Evolutionary conservation across 2,888 invertebrate genomes (phyloP).

Genomic region (Agapostemon virescens): DNA sequence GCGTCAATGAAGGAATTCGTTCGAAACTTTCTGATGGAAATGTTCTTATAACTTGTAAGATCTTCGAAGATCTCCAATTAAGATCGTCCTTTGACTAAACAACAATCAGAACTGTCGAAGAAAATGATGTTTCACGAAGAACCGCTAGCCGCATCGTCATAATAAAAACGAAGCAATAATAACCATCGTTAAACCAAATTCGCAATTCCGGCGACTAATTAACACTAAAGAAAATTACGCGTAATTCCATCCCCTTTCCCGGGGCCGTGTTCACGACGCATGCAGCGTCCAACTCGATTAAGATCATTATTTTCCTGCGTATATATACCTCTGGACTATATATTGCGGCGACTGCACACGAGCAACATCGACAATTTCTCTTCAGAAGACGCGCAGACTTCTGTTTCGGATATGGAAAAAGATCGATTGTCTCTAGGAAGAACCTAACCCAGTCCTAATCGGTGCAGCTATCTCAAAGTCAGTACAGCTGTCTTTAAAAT

Average conservation of each 20-base stretch:
- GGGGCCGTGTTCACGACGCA: conserved; percentile 1
- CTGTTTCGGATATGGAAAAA: too few relatives aligned
- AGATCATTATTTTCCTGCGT: background rate
- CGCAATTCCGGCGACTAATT: background rate
- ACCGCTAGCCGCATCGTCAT: background rate
- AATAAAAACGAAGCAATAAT: background rate
- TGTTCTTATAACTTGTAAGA: too few relatives aligned
- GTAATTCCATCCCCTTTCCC: background rate
- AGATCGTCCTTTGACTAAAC: too few relatives aligned
- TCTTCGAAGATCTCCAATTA: too few relatives aligned
- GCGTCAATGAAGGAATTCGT: too few relatives aligned
- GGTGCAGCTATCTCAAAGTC: too few relatives aligned
- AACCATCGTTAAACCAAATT: background rate
- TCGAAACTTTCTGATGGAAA: too few relatives aligned
- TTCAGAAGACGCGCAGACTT: too few relatives aligned
- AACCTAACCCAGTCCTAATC: too few relatives aligned
- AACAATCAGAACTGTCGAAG: background rate
- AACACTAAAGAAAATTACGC: background rate
- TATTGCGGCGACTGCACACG: background rate
- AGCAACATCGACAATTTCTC: conserved; percentile 1
- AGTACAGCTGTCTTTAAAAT: too few relatives aligned
- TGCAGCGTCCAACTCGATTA: background rate
- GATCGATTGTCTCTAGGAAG: too few relatives aligned
- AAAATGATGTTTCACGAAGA: background rate
- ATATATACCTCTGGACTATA: background rate